A percentile compares a stretch with the other conserved stretches of the same genome.
phyloP scores from a whole-genome alignment of 1,140 invertebrate species.

The Nasonia vitripennis region DNA sequence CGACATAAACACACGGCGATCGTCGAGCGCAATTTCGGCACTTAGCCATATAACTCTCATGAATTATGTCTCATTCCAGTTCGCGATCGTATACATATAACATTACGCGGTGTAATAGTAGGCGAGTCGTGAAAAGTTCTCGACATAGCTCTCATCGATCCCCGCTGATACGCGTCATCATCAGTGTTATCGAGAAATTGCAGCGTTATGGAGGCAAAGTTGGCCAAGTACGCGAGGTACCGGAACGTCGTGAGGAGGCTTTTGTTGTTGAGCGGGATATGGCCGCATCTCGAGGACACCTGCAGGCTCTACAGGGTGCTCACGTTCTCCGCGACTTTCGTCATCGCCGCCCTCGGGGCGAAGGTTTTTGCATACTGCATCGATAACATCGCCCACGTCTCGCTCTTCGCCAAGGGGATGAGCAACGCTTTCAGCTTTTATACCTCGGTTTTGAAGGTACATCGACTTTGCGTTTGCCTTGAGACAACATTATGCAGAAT shows the following conservation, averaged over 20 bases:
- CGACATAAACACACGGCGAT: too few species aligned
- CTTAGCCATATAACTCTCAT: too few species aligned
- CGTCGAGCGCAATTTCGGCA: too few species aligned
- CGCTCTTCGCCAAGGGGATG: neutral
- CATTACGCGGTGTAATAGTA: too few species aligned
- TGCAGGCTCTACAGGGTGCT: neutral
- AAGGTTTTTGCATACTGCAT: neutral
- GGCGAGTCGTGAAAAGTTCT: too few species aligned
- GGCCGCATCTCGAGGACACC: neutral
- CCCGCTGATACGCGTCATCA: too few species aligned
- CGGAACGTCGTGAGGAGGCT: neutral
- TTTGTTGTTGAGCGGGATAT: neutral
- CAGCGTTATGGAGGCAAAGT: neutral
- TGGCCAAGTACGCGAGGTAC: neutral
- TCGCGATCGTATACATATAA: too few species aligned
- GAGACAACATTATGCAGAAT: too few species aligned
- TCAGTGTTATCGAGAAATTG: too few species aligned
- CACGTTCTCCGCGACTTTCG: neutral
- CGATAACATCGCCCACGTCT: neutral
- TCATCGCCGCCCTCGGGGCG: neutral
- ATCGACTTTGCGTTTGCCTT: too few species aligned
- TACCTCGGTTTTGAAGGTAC: constrained; percentile 5
- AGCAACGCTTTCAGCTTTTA: neutral
- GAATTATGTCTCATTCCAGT: too few species aligned
- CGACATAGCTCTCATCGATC: too few species aligned